Base-by-base conservation (phyloP, 2,797 vertebrate genomes). In the Melanotaenia parkinsoni region DNA sequence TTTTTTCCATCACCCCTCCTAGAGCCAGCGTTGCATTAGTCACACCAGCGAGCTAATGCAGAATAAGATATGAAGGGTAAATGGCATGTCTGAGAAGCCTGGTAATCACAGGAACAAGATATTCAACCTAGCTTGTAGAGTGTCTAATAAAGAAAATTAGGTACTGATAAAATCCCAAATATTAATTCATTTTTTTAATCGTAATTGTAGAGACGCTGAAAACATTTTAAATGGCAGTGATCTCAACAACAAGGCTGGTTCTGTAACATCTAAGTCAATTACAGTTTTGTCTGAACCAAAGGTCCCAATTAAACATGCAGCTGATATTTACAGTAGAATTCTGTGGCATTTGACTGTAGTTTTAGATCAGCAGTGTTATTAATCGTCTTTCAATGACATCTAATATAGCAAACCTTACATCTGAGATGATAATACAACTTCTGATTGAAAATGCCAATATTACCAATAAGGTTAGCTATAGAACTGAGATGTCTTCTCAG, bases 51-150 rank as follows among this genome's bases (percentile, higher is more conserved):
- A 83, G 75, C 82, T 89, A 84, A 89, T 90, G 88, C 80, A 70
- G 58, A 86, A 79, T 80, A 80, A 89, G 91, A 89, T 81, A 84
- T 87, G 70, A 90, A 83, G 82, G 77, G 79, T 85, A 80, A 87
- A 91, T 91, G 79, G 79, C 64, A 68, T 56, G 66, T 59, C 70
- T 91, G 91, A 86, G 82, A 80, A 73, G 86, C 77, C 73, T 91
- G 70, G 54, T 79, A 86, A 91, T 88, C 51, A 74, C 57, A 65
- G 69, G 67, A 66, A 64, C 47, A 76, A 77, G 68, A 68, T 72
- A 71, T 70, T 59, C 61, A 70, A 58, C 74, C 50, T 18, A 43
- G 59, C 76, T 72, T 54, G 59, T 70, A 53, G 71, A 50, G 18
- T 53, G 51, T 72, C 64, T 85, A 83, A 84, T 87, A 63, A 83